Conservation (phyloP, 2,113 vertebrate species). For the Aplodontia rufa region DNA sequence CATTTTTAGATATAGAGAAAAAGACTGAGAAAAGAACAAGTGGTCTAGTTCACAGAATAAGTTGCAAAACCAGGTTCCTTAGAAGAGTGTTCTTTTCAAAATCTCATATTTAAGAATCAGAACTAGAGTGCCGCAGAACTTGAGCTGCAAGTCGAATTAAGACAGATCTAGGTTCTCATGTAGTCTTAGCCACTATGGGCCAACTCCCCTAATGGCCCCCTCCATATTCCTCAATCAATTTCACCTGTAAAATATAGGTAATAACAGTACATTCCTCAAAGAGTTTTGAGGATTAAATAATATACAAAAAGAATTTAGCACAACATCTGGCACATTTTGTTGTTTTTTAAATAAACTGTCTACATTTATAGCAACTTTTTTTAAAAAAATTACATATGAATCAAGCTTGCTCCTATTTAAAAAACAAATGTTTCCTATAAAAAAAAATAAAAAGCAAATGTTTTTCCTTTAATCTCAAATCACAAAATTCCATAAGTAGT, state of each 20-base stretch:
- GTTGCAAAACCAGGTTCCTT: background rate
- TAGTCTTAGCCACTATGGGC: background rate
- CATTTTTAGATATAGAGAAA: background rate
- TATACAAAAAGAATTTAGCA: background rate
- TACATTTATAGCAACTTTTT: background rate
- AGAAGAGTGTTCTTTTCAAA: background rate
- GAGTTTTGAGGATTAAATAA: background rate
- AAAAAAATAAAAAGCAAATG: background rate
- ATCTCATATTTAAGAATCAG: background rate
- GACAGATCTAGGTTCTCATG: too few relatives aligned
- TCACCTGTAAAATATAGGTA: background rate
- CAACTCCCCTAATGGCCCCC: background rate
- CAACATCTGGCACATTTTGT: background rate
- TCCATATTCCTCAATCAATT: background rate
- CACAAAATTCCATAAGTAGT: background rate
- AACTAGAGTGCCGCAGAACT: background rate
- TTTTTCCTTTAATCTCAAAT: background rate
- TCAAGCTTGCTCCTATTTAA: background rate
- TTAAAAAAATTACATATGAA: background rate
- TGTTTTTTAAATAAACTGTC: background rate
- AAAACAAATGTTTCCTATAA: constrained; percentile 12
- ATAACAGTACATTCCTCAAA: background rate
- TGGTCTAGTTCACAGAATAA: background rate
- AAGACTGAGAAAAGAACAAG: background rate
- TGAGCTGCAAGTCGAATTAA: background rate